A percentile compares a stretch with the other conserved stretches of the same genome.
These are phyloP conservation scores for Rhinolophus ferrumequinum DNA, from an alignment of 2,113 vertebrate species.

Conservation along the genomic window DNA sequence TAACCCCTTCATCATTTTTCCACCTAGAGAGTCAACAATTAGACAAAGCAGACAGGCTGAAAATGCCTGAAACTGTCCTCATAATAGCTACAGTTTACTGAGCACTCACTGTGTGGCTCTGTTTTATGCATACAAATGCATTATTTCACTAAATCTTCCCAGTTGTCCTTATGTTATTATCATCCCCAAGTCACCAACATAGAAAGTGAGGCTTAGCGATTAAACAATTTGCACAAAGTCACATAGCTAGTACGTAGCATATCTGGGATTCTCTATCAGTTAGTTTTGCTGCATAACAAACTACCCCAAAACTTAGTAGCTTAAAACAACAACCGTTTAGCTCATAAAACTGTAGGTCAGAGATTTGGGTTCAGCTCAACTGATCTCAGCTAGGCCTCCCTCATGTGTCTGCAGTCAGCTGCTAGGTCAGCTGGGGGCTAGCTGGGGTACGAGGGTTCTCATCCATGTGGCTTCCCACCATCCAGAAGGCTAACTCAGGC, in stretches of 20 bases:
- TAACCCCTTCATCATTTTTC: constrained; percentile 57
- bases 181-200: not conserved
- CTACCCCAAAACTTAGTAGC: not conserved
- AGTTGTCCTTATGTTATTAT: not conserved
- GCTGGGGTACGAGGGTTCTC: not conserved
- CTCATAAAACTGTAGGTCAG: not conserved
- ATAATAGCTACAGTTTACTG: not conserved
- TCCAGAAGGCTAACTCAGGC: not conserved
- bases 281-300: not conserved
- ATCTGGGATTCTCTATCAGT: not conserved
- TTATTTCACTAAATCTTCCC: not conserved
- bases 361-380: not conserved
- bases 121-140: not conserved
- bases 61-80: not conserved
- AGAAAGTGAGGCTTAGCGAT: not conserved
- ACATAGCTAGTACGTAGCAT: not conserved
- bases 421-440: not conserved
- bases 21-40: constrained; percentile 66
- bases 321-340: not conserved
- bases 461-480: not conserved
- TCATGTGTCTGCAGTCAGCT: not conserved
- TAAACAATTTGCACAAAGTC: not conserved
- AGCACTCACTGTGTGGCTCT: not conserved
- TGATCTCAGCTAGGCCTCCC: not conserved
- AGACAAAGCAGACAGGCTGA: constrained; percentile 47